phyloP scores from a whole-genome alignment of 1,140 invertebrate species.

The Nymphalis io region DNA sequence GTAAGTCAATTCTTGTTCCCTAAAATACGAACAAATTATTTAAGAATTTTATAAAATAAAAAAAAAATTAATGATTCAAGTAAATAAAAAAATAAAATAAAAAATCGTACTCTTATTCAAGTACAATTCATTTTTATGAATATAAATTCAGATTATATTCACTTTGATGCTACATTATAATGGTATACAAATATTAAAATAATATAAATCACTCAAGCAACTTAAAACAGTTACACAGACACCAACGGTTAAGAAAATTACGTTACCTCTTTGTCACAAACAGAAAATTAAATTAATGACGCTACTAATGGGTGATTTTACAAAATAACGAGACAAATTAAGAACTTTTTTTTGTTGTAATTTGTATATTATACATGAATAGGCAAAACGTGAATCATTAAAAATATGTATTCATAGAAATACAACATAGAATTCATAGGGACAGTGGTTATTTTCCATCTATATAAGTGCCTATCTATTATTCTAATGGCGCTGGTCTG shows the following conservation, averaged over 20 bases:
- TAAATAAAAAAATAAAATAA: neutral
- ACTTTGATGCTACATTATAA: too few species aligned
- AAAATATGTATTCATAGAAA: slow-evolving; percentile 74
- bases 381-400: slow-evolving; percentile 78
- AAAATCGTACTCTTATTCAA: too few species aligned
- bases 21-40: slow-evolving; percentile 48
- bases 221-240: neutral
- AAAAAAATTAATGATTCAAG: neutral
- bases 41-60: neutral
- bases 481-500: slow-evolving; percentile 47
- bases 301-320: slow-evolving; percentile 14
- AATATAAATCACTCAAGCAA: neutral
- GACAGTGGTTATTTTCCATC: slow-evolving; percentile 57
- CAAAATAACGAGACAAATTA: slow-evolving; percentile 34
- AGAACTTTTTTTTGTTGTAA: slow-evolving; percentile 65
- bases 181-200: too few species aligned
- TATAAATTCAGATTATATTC: neutral
- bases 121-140: neutral
- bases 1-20: slow-evolving; percentile 63
- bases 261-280: neutral
- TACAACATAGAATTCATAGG: slow-evolving; percentile 65
- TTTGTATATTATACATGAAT: slow-evolving; percentile 79
- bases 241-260: neutral
- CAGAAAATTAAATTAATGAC: neutral
- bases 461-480: slow-evolving; percentile 60